Evolutionary conservation across 2,888 invertebrate species (phyloP).

Genomic region (Congeria kusceri): DNA sequence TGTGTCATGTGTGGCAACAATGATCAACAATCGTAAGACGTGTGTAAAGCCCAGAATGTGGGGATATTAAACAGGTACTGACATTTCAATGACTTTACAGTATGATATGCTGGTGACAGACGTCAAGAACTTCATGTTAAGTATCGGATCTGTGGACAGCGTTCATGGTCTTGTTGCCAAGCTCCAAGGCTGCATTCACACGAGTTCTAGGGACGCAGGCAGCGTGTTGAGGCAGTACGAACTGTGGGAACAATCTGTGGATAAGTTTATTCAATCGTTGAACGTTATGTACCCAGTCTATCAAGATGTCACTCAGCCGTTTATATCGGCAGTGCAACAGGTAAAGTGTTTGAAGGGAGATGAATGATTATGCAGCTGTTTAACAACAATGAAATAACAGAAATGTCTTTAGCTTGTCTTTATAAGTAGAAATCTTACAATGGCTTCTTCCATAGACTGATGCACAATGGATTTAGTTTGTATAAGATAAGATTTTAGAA

Average conservation of each 20-base stretch:
- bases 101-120: slow-evolving; percentile 71
- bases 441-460: too few relatives aligned
- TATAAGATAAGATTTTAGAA: too few relatives aligned
- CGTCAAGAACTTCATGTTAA: slow-evolving; percentile 68
- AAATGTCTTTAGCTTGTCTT: too few relatives aligned
- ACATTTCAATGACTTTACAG: slow-evolving; percentile 53
- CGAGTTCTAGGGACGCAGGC: slow-evolving; percentile 43
- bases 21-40: too few relatives aligned
- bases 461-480: too few relatives aligned
- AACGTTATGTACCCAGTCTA: slow-evolving; percentile 87
- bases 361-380: too few relatives aligned
- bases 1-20: too few relatives aligned
- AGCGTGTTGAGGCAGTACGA: slow-evolving; percentile 63
- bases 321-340: slow-evolving; percentile 90
- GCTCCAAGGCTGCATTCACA: slow-evolving; percentile 36
- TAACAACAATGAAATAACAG: too few relatives aligned
- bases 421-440: too few relatives aligned
- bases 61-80: too few relatives aligned
- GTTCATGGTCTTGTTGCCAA: slow-evolving; percentile 66
- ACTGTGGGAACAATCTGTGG: slow-evolving; percentile 76
- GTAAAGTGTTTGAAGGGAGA: slow-evolving; percentile 81
- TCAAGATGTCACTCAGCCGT: slow-evolving; percentile 91
- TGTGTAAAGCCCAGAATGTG: too few relatives aligned
- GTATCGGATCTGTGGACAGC: slow-evolving; percentile 60
- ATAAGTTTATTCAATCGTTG: slow-evolving; percentile 73